Evolutionary conservation across 1,140 invertebrate species (phyloP).

Genomic region (Penaeus chinensis): DNA sequence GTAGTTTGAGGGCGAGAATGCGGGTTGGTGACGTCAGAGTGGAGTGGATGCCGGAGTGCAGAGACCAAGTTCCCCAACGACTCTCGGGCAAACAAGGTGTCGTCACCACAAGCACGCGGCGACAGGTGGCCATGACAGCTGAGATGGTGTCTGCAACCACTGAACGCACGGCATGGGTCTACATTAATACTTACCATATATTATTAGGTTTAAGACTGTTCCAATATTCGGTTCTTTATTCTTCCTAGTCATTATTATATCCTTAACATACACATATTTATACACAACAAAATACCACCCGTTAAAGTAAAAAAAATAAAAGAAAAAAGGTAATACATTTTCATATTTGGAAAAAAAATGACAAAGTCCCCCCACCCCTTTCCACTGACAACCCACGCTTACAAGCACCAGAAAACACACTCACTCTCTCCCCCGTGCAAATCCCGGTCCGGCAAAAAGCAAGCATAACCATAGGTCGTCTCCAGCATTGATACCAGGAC

Average conservation of each 20-base stretch:
- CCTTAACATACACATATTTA: too few relatives aligned
- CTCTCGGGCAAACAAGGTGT: slow-evolving; percentile 42
- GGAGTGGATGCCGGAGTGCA: slow-evolving; percentile 27
- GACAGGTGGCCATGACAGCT: slow-evolving; percentile 13
- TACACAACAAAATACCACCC: too few relatives aligned
- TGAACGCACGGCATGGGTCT: neutral
- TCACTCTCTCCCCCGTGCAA: slow-evolving; percentile 39
- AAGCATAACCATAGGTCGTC: slow-evolving; percentile 36
- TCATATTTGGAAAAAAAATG: too few relatives aligned
- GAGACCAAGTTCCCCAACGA: slow-evolving; percentile 40
- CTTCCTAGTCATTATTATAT: too few relatives aligned
- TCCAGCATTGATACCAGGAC: slow-evolving; percentile 30
- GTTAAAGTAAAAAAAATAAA: too few relatives aligned
- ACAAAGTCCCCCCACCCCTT: too few relatives aligned
- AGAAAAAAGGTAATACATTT: too few relatives aligned
- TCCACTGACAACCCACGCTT: too few relatives aligned
- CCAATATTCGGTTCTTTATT: neutral
- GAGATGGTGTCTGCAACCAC: slow-evolving; percentile 30
- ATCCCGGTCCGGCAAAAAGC: slow-evolving; percentile 48
- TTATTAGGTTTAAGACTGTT: neutral
- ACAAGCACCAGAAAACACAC: neutral
- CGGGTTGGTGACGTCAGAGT: slow-evolving; percentile 19
- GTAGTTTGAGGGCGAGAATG: slow-evolving; percentile 25
- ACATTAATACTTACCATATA: neutral
- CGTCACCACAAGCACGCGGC: slow-evolving; percentile 45